Conservation (phyloP, 2,888 invertebrate species). For the Ceriagrion tenellum region DNA sequence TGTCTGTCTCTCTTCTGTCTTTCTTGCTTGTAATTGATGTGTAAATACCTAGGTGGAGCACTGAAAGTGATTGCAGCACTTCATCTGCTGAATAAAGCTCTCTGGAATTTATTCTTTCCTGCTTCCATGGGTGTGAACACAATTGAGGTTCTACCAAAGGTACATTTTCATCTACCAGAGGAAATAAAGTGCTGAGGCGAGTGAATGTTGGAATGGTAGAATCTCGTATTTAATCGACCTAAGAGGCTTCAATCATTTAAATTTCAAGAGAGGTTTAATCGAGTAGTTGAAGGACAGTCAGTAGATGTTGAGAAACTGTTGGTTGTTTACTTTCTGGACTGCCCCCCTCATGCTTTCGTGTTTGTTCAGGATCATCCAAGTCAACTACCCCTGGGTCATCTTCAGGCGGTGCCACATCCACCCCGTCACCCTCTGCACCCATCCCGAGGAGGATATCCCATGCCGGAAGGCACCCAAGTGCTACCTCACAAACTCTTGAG, state of each 20-base stretch:
- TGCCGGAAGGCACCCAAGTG: slow-evolving; percentile 49
- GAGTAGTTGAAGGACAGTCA: not conserved
- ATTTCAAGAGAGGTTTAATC: not conserved
- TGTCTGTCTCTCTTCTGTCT: not conserved
- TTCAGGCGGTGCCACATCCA: slow-evolving; percentile 54
- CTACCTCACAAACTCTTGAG: slow-evolving; percentile 30
- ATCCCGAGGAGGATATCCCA: slow-evolving; percentile 56
- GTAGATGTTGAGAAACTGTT: not conserved
- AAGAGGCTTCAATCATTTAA: not conserved
- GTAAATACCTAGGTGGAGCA: not conserved
- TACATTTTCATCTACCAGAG: not conserved
- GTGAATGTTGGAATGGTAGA: not conserved
- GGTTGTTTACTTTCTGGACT: not conserved
- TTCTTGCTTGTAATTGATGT: not conserved
- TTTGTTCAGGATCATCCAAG: slow-evolving; percentile 48
- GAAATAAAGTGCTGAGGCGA: not conserved
- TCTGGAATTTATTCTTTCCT: not conserved
- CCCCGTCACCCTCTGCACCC: slow-evolving; percentile 54
- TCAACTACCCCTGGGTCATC: slow-evolving; percentile 58
- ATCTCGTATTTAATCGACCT: not conserved
- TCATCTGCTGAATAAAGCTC: not conserved
- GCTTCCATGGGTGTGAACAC: not conserved
- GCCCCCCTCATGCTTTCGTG: not conserved
- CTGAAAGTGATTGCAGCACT: not conserved
- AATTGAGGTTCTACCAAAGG: not conserved